phyloP scores from a whole-genome alignment of 64 coral and sea anemone genomes.

The Pachyseris speciosa region DNA sequence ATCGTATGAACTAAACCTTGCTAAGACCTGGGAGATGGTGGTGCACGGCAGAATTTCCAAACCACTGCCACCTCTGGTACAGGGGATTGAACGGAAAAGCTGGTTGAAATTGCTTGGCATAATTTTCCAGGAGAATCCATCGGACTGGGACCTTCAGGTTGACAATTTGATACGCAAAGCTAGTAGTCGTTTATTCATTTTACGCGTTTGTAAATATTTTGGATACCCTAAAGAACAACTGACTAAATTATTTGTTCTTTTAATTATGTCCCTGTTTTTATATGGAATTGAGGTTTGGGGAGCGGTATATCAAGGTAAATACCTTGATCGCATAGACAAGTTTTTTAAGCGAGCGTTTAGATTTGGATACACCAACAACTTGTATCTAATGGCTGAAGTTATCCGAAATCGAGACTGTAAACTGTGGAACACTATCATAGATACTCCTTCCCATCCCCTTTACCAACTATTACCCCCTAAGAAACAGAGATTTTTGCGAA shows the following conservation, averaged over 20 bases:
- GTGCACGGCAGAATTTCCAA: conserved; percentile 44
- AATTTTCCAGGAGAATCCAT: conserved; percentile 70
- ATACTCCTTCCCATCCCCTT: background rate
- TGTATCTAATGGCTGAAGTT: background rate
- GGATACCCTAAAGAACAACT: background rate
- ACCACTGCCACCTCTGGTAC: conserved; percentile 48
- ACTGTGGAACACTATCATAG: background rate
- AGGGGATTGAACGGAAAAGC: conserved; percentile 37
- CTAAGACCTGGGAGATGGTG: conserved; percentile 59
- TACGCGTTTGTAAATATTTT: background rate
- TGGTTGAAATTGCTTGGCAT: conserved; percentile 72
- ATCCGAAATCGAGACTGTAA: background rate
- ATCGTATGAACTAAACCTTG: too few species aligned
- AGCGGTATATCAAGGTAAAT: conserved; percentile 23
- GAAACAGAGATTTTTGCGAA: background rate
- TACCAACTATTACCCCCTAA: background rate
- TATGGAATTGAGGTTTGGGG: conserved; percentile 68
- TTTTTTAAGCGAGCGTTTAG: background rate
- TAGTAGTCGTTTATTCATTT: background rate
- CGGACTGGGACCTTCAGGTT: conserved; percentile 14
- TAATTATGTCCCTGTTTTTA: conserved; percentile 28
- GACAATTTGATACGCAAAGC: background rate
- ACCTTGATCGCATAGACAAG: background rate
- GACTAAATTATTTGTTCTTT: conserved; percentile 12
- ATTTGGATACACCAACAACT: background rate